These are phyloP conservation scores for Emydocephalus ijimae DNA, from an alignment of 2,113 vertebrate genomes.

Conservation along the genomic window DNA sequence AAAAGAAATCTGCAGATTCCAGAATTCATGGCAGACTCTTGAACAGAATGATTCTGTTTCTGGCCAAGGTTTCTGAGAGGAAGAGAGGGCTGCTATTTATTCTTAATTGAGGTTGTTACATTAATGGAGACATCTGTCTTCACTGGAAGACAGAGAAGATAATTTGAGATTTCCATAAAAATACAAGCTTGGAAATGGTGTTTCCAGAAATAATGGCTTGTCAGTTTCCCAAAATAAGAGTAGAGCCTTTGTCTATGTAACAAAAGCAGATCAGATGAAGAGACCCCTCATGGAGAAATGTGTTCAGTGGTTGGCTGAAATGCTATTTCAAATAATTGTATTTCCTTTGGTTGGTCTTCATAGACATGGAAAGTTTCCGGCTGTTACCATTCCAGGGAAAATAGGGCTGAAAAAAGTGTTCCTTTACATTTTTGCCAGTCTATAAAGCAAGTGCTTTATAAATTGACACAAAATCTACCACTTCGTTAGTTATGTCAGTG, in stretches of 20 bases:
- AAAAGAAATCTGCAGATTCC: neutral
- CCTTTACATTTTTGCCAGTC: neutral
- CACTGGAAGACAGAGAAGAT: neutral
- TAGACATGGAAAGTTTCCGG: neutral
- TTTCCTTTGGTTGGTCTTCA: neutral
- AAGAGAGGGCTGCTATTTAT: neutral
- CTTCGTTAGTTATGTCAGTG: neutral
- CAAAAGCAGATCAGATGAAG: neutral
- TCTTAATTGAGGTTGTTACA: neutral
- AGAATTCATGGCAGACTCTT: neutral
- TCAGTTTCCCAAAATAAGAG: conserved; percentile 11
- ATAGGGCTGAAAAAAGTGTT: neutral
- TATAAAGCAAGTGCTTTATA: no score
- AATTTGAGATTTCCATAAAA: neutral
- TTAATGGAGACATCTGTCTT: neutral
- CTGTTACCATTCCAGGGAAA: neutral
- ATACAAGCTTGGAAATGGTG: neutral
- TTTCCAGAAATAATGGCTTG: neutral
- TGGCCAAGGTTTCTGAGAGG: neutral
- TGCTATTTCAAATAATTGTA: neutral
- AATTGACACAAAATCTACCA: neutral
- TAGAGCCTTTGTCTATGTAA: conserved; percentile 10
- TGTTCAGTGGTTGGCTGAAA: neutral
- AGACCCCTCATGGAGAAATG: neutral
- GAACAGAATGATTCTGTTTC: neutral